phyloP scores from a whole-genome alignment of 2,797 vertebrate genomes.

The Rhadinocentrus ornatus region DNA sequence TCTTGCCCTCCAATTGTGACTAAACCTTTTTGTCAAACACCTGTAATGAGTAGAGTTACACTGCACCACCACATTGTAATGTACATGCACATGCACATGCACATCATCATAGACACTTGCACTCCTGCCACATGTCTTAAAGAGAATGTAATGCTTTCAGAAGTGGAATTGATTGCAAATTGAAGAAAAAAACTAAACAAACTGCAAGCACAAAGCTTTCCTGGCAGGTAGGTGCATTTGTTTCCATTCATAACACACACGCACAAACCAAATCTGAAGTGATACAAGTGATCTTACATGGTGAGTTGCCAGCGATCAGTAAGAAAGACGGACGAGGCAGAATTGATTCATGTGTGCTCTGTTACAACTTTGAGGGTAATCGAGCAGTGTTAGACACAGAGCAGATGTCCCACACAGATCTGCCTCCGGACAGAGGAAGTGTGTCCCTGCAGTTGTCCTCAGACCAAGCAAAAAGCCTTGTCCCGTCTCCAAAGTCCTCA shows the following conservation, averaged over 20 bases:
- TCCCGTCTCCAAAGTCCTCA: constrained; percentile 69
- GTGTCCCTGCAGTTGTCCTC: constrained; percentile 49
- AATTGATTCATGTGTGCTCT: constrained; percentile 31
- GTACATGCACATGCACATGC: constrained; percentile 1
- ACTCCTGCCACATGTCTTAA: constrained; percentile 37
- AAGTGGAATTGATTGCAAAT: constrained; percentile 13
- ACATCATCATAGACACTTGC: constrained; percentile 20
- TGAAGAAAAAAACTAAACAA: neutral
- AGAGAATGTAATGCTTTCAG: constrained; percentile 49
- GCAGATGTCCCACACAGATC: constrained; percentile 49
- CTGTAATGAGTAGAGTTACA: constrained; percentile 46
- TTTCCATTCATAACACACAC: constrained; percentile 11
- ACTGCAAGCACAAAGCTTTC: constrained; percentile 24
- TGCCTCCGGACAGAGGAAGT: constrained; percentile 40
- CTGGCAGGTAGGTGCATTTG: constrained; percentile 13
- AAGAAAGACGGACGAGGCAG: constrained; percentile 17
- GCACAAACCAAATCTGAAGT: constrained; percentile 18
- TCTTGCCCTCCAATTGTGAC: constrained; percentile 29
- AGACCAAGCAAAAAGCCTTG: constrained; percentile 39
- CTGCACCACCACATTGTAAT: constrained; percentile 30
- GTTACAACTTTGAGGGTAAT: constrained; percentile 62
- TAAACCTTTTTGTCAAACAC: constrained; percentile 61
- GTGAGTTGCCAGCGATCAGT: constrained; percentile 38
- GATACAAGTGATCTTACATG: constrained; percentile 60
- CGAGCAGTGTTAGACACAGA: constrained; percentile 34